phyloP scores from a whole-genome alignment of 2,888 invertebrate genomes.

The Syrista parreyssii region DNA sequence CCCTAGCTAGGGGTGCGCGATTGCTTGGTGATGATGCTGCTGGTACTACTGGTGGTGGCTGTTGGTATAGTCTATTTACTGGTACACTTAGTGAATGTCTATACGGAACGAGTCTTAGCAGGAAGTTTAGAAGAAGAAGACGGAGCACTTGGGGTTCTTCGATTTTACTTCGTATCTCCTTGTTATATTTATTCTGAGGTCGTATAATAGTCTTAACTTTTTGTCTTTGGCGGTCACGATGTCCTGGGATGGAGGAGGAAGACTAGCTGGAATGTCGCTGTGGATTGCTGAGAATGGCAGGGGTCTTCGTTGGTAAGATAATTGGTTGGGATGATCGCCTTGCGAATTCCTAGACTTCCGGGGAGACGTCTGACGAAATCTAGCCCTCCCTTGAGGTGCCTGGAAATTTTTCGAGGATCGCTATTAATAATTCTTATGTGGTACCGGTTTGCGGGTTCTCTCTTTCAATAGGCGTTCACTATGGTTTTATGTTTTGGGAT shows the following conservation, averaged over 20 bases:
- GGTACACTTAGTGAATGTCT: not conserved
- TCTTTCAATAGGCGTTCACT: not conserved
- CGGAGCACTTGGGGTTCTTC: not conserved
- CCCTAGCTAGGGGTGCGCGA: not conserved
- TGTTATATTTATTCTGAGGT: not conserved
- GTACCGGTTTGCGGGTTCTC: not conserved
- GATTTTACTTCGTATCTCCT: not conserved
- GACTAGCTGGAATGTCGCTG: not conserved
- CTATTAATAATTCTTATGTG: not conserved
- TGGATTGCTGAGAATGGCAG: not conserved
- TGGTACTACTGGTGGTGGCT: not conserved
- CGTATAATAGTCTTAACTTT: not conserved
- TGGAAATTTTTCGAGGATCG: not conserved
- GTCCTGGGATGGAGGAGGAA: not conserved
- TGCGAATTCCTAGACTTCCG: not conserved
- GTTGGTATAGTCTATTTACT: not conserved
- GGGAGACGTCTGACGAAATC: not conserved
- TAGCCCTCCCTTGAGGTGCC: not conserved
- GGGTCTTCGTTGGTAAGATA: not conserved
- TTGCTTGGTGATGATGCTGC: not conserved
- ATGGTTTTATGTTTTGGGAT: not conserved
- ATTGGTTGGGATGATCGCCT: not conserved
- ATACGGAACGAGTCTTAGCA: not conserved
- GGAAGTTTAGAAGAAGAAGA: not conserved
- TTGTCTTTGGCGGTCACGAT: not conserved